Conservation (phyloP, 2,113 vertebrate genomes). For the Neomonachus schauinslandi region DNA sequence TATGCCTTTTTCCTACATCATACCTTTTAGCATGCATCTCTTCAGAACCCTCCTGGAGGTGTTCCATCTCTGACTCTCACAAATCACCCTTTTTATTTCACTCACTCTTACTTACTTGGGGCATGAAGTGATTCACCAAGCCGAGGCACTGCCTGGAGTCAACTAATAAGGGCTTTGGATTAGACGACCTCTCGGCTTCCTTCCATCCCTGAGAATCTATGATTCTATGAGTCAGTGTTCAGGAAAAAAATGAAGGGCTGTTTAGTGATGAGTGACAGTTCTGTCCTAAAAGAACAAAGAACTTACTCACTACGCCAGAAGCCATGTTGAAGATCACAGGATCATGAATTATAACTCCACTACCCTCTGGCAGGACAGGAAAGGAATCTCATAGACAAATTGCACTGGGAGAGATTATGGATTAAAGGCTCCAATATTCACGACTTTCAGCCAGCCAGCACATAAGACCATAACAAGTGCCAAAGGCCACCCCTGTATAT, state of each 20-base stretch:
- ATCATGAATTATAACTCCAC: constrained; percentile 77
- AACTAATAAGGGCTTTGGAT: constrained; percentile 59
- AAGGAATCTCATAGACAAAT: constrained; percentile 72
- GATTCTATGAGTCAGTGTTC: constrained; percentile 76
- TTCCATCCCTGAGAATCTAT: constrained; percentile 72
- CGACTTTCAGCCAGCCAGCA: constrained; percentile 56
- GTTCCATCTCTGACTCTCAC: neutral
- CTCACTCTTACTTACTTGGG: constrained; percentile 47
- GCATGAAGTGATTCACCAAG: constrained; percentile 55
- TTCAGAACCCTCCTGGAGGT: constrained; percentile 35
- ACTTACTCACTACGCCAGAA: constrained; percentile 75
- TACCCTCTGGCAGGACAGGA: constrained; percentile 75
- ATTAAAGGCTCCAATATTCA: constrained; percentile 68
- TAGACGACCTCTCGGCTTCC: constrained; percentile 51
- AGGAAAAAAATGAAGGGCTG: constrained; percentile 51
- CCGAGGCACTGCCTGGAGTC: constrained; percentile 61
- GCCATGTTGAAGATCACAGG: constrained; percentile 75
- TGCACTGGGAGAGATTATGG: constrained; percentile 64
- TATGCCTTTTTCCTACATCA: neutral
- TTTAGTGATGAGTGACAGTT: constrained; percentile 78
- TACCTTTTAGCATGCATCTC: neutral
- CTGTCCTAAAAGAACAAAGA: constrained; percentile 81
- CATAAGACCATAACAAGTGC: constrained; percentile 40
- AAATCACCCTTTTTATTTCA: constrained; percentile 43
- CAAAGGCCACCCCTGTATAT: constrained; percentile 45